A percentile compares a stretch with the other conserved stretches of the same genome.
phyloP scores from a whole-genome alignment of 1,140 invertebrate species.

The Cheumatopsyche charites region DNA sequence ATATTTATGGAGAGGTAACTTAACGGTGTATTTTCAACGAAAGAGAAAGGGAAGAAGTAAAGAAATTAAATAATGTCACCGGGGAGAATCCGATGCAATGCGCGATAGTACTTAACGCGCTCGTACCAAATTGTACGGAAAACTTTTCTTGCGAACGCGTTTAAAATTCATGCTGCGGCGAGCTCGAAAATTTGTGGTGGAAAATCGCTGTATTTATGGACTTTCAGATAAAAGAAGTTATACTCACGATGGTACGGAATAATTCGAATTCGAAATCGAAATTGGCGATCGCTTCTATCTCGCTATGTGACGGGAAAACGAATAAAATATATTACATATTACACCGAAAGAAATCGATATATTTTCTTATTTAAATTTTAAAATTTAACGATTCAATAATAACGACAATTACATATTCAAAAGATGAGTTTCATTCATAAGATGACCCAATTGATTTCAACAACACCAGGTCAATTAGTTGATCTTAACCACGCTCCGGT shows the following conservation, averaged over 20 bases:
- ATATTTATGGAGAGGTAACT: too few relatives aligned
- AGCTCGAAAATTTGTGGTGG: slow-evolving; percentile 20
- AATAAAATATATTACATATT: too few relatives aligned
- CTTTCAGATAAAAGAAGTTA: slow-evolving; percentile 18
- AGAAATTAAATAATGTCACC: slow-evolving; percentile 6
- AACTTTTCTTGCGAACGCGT: background rate
- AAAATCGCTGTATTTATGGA: slow-evolving; percentile 27
- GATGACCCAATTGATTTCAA: background rate
- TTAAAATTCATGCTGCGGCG: slow-evolving; percentile 24
- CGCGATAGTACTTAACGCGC: background rate
- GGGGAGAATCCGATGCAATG: background rate
- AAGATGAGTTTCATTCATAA: too few relatives aligned
- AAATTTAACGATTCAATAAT: too few relatives aligned
- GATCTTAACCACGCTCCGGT: background rate
- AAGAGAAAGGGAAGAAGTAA: background rate
- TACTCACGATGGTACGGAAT: too few relatives aligned
- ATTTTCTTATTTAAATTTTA: too few relatives aligned
- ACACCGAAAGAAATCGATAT: too few relatives aligned
- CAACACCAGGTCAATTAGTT: background rate
- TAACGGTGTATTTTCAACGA: too few relatives aligned
- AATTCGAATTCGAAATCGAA: too few relatives aligned
- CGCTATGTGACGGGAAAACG: too few relatives aligned
- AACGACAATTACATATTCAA: too few relatives aligned
- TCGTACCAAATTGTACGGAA: background rate
- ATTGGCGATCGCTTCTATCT: too few relatives aligned